Evolutionary conservation across 2,797 vertebrate genomes (phyloP).

Genomic region (Sternotherus odoratus): DNA sequence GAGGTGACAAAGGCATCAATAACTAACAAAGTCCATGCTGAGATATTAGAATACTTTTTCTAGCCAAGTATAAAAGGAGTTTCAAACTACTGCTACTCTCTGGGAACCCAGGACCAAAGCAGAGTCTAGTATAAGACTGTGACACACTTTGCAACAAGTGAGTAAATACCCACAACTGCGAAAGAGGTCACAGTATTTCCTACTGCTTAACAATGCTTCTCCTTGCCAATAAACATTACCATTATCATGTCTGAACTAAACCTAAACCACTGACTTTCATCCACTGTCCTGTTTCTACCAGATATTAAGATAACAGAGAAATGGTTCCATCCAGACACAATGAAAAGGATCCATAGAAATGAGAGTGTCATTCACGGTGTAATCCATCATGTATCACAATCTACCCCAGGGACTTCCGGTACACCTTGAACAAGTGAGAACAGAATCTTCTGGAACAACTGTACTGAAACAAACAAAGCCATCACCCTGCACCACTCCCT

Average conservation of each 20-base stretch:
- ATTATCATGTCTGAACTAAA: background rate
- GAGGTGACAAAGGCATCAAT: background rate
- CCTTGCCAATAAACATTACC: constrained; percentile 5
- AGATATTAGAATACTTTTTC: background rate
- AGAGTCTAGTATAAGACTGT: background rate
- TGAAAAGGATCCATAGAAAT: background rate
- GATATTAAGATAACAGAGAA: background rate
- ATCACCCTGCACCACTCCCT: background rate
- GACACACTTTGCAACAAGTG: background rate
- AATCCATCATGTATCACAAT: background rate
- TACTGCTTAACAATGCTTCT: constrained; percentile 43
- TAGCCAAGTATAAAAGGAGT: background rate
- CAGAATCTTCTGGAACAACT: background rate
- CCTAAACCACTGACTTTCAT: background rate
- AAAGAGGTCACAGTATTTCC: background rate
- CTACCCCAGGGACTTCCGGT: background rate
- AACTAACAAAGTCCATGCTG: background rate
- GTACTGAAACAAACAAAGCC: background rate
- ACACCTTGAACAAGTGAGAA: background rate
- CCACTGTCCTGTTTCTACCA: background rate
- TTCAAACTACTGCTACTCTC: background rate
- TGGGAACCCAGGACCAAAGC: background rate
- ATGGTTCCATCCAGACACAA: background rate
- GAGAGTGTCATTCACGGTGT: background rate
- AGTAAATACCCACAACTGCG: background rate